Conservation (phyloP, 1,140 invertebrate genomes). For the Matsumurasca onukii region DNA sequence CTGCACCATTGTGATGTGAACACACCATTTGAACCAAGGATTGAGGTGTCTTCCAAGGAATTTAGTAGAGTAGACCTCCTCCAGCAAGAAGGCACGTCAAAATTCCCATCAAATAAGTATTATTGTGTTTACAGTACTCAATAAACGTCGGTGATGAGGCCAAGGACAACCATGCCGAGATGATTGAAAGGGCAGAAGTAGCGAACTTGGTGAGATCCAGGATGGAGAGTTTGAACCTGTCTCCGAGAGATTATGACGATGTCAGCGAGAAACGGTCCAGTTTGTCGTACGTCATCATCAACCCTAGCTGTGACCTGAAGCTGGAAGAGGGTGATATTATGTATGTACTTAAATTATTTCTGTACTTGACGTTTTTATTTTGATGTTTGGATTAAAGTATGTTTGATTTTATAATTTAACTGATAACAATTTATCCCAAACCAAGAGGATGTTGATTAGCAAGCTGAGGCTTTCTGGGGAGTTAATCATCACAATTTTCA, state of each 20-base stretch:
- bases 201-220: constrained; percentile 89
- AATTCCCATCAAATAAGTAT: constrained; percentile 15
- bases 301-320: constrained; percentile 95
- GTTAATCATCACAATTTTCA: too few relatives aligned
- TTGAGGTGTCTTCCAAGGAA: too few relatives aligned
- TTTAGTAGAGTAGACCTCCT: too few relatives aligned
- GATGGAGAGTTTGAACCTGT: constrained; percentile 91
- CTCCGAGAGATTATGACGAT: constrained; percentile 87
- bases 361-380: not conserved
- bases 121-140: constrained; percentile 65
- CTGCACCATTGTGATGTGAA: too few relatives aligned
- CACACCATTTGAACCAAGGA: too few relatives aligned
- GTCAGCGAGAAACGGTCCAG: constrained; percentile 89
- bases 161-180: constrained; percentile 80
- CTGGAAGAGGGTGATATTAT: constrained; percentile 96
- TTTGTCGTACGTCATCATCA: constrained; percentile 97
- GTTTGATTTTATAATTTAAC: not conserved
- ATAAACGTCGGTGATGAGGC: constrained; percentile 80
- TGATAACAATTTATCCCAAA: too few relatives aligned
- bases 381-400: not conserved
- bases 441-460: too few relatives aligned
- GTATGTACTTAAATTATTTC: constrained; percentile 63
- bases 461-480: too few relatives aligned
- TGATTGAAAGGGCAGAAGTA: constrained; percentile 93
- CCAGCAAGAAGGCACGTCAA: too few relatives aligned